Base-by-base conservation (phyloP, 2,888 invertebrate species). In the Eulithis prunata region DNA sequence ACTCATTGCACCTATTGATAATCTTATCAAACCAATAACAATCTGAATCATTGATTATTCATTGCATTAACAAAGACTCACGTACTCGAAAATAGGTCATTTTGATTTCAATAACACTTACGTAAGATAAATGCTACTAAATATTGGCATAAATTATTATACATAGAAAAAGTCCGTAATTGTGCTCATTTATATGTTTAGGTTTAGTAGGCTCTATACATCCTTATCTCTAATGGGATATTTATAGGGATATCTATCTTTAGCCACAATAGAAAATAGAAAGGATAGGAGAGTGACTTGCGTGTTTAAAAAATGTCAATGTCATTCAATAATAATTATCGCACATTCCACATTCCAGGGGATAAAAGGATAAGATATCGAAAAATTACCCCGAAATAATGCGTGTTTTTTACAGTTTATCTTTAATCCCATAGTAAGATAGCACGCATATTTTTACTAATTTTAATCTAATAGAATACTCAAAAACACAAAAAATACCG, bases 31-130 rank as follows among this genome's bases (percentile, higher is more conserved):
- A 57, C 21, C 58, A 68, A 69, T 67, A 62, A 61, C 58, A 66
- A 63, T 60, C 64, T 73, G 71, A 71, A 65, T 73, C 68, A 72
- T 53, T 60, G 56, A 62, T 68, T 69, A 64, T 53, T 65, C 67
- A 69, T 53, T 63, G 21, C 47, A 38, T 41, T 62, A 55, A 51
- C 6, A 3, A 51, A 58, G 57, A 36, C 63, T 69, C 69, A 70
- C 69, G 66, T 68, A 70, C 65, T 66, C 71, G 66, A 57, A 58
- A 57, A 65, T 46, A 45, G 45, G 56, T 65, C 65, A 65, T 28
- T 61, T 5, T 13, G 13, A 41, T 21, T 8, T 28, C 10, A 38
- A 41, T 41, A 7, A 14, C 12, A 14, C 28, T 36, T n/a, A 47
- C 46, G 21, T 21, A 21, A 21, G 21, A 21, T 21, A 21, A 2